phyloP scores from a whole-genome alignment of 92 coral and sea anemone genomes.

The Epizoanthus fatuus region DNA sequence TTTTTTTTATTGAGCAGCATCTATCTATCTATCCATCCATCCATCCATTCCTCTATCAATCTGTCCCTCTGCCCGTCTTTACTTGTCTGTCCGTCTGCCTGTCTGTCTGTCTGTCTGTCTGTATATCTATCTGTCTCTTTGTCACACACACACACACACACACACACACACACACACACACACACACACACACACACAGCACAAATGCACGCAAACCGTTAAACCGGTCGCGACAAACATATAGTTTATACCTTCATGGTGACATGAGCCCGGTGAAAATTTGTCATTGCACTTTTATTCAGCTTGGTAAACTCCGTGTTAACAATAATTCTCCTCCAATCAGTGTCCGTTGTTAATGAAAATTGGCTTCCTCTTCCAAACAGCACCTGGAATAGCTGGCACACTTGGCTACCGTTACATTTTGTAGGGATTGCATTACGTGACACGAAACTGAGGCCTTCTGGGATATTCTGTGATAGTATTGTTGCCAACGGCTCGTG shows the following conservation, averaged over 20 bases:
- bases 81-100: too few species aligned
- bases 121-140: too few species aligned
- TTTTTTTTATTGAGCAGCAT: too few species aligned
- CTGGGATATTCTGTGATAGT: constrained; percentile 76
- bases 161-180: too few species aligned
- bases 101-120: too few species aligned
- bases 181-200: too few species aligned
- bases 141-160: too few species aligned
- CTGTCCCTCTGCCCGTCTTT: too few species aligned
- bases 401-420: constrained; percentile 64
- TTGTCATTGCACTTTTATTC: constrained; percentile 33
- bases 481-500: constrained; percentile 78
- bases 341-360: constrained; percentile 42
- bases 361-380: constrained; percentile 80
- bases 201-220: neutral
- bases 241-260: constrained; percentile 35
- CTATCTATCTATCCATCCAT: neutral
- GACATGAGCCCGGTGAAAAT: constrained; percentile 48
- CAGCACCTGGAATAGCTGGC: constrained; percentile 79
- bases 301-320: constrained; percentile 46
- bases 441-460: constrained; percentile 81
- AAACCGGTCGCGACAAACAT: too few species aligned
- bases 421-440: constrained; percentile 59
- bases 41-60: neutral
- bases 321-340: constrained; percentile 37